Conservation (phyloP, 1,140 invertebrate species). For the Agraylea sexmaculata region DNA sequence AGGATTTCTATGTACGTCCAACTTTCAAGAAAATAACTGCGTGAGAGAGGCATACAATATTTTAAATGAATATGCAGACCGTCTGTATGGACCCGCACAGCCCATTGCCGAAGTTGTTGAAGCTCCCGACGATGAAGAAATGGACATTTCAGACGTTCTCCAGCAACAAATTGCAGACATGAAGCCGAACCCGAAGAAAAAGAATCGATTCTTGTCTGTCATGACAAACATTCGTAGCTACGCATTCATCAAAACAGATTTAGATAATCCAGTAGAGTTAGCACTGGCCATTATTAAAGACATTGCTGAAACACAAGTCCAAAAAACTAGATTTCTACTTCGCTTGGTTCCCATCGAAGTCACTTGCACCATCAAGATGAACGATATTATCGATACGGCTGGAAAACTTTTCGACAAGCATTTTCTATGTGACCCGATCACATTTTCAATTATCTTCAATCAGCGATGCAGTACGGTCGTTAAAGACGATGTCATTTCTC, state of each 20-base stretch:
- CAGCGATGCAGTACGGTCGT: slow-evolving; percentile 65
- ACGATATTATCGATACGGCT: slow-evolving; percentile 57
- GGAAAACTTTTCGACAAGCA: slow-evolving; percentile 57
- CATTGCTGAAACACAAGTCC: slow-evolving; percentile 50
- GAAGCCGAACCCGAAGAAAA: slow-evolving; percentile 40
- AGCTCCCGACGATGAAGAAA: slow-evolving; percentile 28
- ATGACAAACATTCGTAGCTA: slow-evolving; percentile 70
- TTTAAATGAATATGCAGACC: slow-evolving; percentile 71
- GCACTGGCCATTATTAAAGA: slow-evolving; percentile 61
- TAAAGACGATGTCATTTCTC: slow-evolving; percentile 55
- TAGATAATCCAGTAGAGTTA: slow-evolving; percentile 55
- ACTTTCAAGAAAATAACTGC: slow-evolving; percentile 72
- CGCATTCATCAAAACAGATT: slow-evolving; percentile 68
- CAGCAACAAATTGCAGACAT: slow-evolving; percentile 52
- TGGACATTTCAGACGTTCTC: slow-evolving; percentile 52
- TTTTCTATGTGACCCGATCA: slow-evolving; percentile 57
- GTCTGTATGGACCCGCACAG: slow-evolving; percentile 42
- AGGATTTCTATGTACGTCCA: slow-evolving; percentile 79
- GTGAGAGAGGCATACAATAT: slow-evolving; percentile 77
- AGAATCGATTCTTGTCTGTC: slow-evolving; percentile 49
- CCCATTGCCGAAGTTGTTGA: slow-evolving; percentile 6
- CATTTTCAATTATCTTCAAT: slow-evolving; percentile 70
- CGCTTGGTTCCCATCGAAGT: slow-evolving; percentile 68
- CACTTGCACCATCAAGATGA: slow-evolving; percentile 65
- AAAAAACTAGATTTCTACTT: slow-evolving; percentile 60